Base-by-base conservation (phyloP, 2,113 vertebrate genomes). In the Muscicapa adusta region DNA sequence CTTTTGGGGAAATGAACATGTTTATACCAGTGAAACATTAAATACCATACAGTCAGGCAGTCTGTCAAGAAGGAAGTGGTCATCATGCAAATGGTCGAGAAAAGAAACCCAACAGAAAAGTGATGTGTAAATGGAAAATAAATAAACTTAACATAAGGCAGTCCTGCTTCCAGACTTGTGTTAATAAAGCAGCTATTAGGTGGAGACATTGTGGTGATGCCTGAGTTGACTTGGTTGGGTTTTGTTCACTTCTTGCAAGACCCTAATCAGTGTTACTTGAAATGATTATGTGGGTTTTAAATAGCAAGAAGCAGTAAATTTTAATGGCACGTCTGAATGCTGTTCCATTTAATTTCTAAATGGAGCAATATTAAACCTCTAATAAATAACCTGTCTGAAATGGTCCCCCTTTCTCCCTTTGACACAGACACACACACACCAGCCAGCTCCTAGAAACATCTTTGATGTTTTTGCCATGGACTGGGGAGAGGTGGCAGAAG, bases 131-230 rank as follows among this genome's bases (percentile, higher is more conserved):
- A 86, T 19, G 95, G 96, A 98, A 98, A 96, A 96, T 82, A 96
- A 97, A 93, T 77, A 94, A 82, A 70, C 62, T 16, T 50, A 45
- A 24, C 34, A 45, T 85, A 76, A 94, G 85, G 58, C 57, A 47
- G 29, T 75, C 85, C 79, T 82, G 57, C 65, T 96, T 88, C 94
- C 97, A 98, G 96, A 94, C 94, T 88, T 8, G 6, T 91, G 92
- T 81, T 96, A 96, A 97, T 97, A 94, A 97, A 96, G 83, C 42
- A 76, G 58, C 94, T 97, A 91, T 94, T 96, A 96, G 93, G 94
- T 94, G 96, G 95, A 98, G 93, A 96, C 96, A 78, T 48, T 18
- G 34, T 73, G 85, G 92, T 96, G 95, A 96, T 89, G 86, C 85
- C 51, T 83, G 91, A 91, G 53, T 61, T 91, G 80, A 88, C 23